phyloP scores from a whole-genome alignment of 2,888 invertebrate species.

The Tipula lateralis region DNA sequence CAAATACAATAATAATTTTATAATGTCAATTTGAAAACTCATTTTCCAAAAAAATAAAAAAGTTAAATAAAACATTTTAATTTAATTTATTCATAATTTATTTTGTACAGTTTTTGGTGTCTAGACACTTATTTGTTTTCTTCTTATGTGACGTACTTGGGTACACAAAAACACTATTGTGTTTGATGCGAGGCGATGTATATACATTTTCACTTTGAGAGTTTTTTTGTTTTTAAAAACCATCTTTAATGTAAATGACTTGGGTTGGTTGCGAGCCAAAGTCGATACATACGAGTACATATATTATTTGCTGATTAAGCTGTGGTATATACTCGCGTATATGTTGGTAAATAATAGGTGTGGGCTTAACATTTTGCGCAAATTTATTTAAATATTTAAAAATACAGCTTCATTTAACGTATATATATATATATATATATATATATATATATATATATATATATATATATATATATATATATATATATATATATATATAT shows the following conservation, averaged over 20 bases:
- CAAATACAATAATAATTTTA: background rate
- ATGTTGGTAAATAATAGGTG: background rate
- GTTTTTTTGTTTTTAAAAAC: background rate
- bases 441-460: no score
- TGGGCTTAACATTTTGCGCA: background rate
- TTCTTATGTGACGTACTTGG: slow-evolving; percentile 19
- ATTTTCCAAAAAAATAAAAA: slow-evolving; percentile 4
- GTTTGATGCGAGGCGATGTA: background rate
- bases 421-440: no score
- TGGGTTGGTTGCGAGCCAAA: background rate
- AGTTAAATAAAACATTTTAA: background rate
- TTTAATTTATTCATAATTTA: slow-evolving; percentile 24
- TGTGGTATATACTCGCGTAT: no score
- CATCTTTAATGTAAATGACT: background rate
- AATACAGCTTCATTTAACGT: background rate
- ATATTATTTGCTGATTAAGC: background rate
- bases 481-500: no score
- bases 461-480: no score
- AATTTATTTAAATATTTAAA: background rate
- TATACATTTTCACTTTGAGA: background rate
- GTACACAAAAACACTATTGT: background rate
- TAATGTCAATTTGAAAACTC: background rate
- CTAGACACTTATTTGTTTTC: slow-evolving; percentile 24
- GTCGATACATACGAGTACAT: background rate
- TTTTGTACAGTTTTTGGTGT: background rate